Percentiles rank a stretch among this genome's conserved stretches.
Evolutionary conservation across 2,797 vertebrate genomes (phyloP).

Genomic region (Emydoidea blandingii): DNA sequence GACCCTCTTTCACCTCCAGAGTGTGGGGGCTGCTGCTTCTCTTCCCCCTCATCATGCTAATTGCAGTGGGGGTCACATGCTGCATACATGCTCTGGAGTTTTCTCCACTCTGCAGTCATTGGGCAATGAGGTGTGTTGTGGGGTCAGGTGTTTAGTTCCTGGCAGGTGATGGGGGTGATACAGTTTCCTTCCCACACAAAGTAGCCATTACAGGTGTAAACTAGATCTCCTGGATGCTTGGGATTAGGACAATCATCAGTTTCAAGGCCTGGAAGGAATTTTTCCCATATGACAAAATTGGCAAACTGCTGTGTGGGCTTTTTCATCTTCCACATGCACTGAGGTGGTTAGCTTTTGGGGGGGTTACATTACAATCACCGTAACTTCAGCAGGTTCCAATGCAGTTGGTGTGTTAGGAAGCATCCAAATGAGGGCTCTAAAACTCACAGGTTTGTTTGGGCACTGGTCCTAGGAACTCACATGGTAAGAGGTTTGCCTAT

Average conservation of each 20-base stretch:
- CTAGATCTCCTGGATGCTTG: neutral
- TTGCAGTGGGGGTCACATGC: neutral
- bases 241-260: neutral
- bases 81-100: neutral
- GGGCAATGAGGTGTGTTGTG: neutral
- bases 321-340: neutral
- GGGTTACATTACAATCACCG: too few relatives aligned
- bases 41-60: neutral
- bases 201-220: neutral
- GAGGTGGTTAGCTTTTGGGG: too few relatives aligned
- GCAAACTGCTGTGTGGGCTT: neutral
- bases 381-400: too few relatives aligned
- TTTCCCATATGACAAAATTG: neutral
- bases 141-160: neutral
- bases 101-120: rapidly evolving
- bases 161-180: neutral
- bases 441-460: neutral
- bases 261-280: neutral
- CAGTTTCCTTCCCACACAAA: neutral
- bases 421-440: neutral
- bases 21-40: rapidly evolving
- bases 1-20: neutral
- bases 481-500: neutral
- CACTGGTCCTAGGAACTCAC: neutral
- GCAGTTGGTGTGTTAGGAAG: too few relatives aligned